Conservation (phyloP, 1,140 invertebrate genomes). For the Dufourea novaeangliae region DNA sequence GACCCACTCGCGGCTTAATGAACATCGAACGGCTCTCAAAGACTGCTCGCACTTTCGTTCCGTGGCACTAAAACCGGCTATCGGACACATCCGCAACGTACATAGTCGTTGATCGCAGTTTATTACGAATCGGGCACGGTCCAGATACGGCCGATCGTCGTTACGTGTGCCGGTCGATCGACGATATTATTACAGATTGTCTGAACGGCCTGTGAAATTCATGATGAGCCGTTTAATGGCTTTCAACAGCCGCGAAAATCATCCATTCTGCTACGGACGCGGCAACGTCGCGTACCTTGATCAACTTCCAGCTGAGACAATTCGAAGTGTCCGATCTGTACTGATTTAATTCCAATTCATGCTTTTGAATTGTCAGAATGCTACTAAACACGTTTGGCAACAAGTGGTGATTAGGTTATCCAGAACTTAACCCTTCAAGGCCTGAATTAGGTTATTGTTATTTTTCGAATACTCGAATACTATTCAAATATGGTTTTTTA, state of each 20-base stretch:
- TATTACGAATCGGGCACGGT: slow-evolving; percentile 72
- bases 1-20: background rate
- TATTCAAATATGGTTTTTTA: too few relatives aligned
- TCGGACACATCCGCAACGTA: slow-evolving; percentile 22
- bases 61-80: slow-evolving; percentile 48
- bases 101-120: slow-evolving; percentile 58
- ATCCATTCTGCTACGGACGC: slow-evolving; percentile 64
- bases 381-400: too few relatives aligned
- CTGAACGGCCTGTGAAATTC: slow-evolving; percentile 68
- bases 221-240: slow-evolving; percentile 73
- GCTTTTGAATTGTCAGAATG: too few relatives aligned
- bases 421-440: too few relatives aligned
- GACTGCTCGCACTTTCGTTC: slow-evolving; percentile 5
- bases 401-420: too few relatives aligned
- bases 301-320: background rate
- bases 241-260: slow-evolving; percentile 69
- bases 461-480: too few relatives aligned
- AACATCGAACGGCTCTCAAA: background rate
- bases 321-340: background rate
- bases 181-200: slow-evolving; percentile 74
- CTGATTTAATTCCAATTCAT: background rate
- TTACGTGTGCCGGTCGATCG: slow-evolving; percentile 46
- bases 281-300: slow-evolving; percentile 8
- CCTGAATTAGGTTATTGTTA: too few relatives aligned
- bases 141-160: slow-evolving; percentile 63